These are phyloP conservation scores for Diarsia mendica DNA, from an alignment of 2,888 invertebrate genomes.

Conservation along the genomic window DNA sequence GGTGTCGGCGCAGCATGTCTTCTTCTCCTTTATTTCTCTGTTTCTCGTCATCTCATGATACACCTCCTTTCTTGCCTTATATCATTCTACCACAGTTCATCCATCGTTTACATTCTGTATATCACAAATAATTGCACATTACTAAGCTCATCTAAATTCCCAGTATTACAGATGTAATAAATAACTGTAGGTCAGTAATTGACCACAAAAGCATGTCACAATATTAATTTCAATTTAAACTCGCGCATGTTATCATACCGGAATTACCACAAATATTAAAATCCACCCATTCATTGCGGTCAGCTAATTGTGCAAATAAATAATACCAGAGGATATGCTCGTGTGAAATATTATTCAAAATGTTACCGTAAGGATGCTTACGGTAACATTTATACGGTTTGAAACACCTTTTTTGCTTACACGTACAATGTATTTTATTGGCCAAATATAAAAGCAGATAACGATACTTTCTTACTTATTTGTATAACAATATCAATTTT, in stretches of 20 bases:
- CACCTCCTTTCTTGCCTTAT: too few relatives aligned
- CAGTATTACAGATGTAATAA: neutral
- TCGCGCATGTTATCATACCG: constrained; percentile 14
- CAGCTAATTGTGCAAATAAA: constrained; percentile 35
- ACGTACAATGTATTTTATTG: neutral
- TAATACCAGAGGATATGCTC: neutral
- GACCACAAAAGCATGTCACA: constrained; percentile 16
- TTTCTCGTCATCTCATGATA: too few relatives aligned
- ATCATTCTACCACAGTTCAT: too few relatives aligned
- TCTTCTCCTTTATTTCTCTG: too few relatives aligned
- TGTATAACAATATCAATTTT: too few relatives aligned
- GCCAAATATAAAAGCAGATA: neutral
- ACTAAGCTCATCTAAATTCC: neutral
- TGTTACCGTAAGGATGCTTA: neutral
- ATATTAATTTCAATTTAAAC: constrained; percentile 11
- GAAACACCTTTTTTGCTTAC: neutral
- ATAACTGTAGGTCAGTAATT: neutral
- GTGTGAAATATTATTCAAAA: constrained; percentile 3
- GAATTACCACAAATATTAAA: constrained; percentile 24
- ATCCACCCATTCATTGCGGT: constrained; percentile 28
- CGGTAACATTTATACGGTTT: too few relatives aligned
- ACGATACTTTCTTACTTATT: neutral
- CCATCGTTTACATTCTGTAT: too few relatives aligned
- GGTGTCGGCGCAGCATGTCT: too few relatives aligned
- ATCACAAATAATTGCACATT: neutral